These are phyloP conservation scores for Sardina pilchardus DNA, from an alignment of 2,113 vertebrate species.

Conservation along the genomic window DNA sequence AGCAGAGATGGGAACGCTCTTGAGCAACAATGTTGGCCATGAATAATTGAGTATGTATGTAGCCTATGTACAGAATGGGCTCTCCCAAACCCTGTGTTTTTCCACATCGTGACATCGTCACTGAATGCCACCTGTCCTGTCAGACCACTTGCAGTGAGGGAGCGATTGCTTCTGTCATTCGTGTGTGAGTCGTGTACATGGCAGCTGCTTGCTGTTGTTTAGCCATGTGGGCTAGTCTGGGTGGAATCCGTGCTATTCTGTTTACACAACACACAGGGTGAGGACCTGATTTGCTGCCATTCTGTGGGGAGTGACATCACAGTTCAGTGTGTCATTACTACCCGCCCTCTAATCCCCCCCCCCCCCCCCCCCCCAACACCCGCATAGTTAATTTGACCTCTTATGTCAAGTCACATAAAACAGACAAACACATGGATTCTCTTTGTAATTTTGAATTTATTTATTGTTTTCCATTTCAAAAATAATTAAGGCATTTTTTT, in stretches of 20 bases:
- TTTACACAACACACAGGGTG: not conserved
- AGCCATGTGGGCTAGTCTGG: not conserved
- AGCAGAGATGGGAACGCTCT: not conserved
- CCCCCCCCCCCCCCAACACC: not conserved
- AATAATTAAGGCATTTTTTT: not conserved
- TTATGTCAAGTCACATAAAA: not conserved
- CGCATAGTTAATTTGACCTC: not conserved
- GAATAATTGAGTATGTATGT: not conserved
- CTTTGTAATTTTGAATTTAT: constrained; percentile 47
- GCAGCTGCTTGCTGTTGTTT: not conserved
- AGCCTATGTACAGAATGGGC: not conserved
- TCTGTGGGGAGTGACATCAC: not conserved
- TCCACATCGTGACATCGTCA: not conserved
- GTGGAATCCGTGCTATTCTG: not conserved
- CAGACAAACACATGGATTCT: not conserved
- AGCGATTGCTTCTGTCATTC: not conserved
- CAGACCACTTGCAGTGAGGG: not conserved
- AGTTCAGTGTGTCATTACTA: not conserved
- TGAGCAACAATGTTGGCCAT: not conserved
- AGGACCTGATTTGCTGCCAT: not conserved
- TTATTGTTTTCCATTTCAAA: constrained; percentile 13
- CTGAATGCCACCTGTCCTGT: constrained; percentile 3
- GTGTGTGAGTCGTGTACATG: not conserved
- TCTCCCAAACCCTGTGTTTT: not conserved
- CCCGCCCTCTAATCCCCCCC: not conserved